Evolutionary conservation across 2,888 invertebrate genomes (phyloP).

Genomic region (Acleris cristana): DNA sequence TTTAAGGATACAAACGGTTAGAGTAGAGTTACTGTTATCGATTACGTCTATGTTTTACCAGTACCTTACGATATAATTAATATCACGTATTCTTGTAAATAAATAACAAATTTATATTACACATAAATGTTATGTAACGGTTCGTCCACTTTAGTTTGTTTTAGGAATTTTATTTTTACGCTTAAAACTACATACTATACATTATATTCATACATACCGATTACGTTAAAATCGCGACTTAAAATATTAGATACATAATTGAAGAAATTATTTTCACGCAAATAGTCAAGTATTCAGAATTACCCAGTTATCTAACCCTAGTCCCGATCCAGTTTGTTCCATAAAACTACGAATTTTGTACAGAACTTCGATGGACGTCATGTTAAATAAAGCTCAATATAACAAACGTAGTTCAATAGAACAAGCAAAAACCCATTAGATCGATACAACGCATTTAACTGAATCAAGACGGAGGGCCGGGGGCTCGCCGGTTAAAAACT

Average conservation of each 20-base stretch:
- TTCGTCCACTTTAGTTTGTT: slow-evolving; percentile 11
- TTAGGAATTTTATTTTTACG: slow-evolving; percentile 20
- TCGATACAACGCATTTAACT: too few relatives aligned
- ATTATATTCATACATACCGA: slow-evolving; percentile 22
- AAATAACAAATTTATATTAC: slow-evolving; percentile 36
- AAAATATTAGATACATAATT: slow-evolving; percentile 5
- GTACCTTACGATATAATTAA: slow-evolving; percentile 35
- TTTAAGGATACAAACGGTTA: slow-evolving; percentile 17
- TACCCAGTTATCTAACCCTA: not conserved
- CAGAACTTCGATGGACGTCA: too few relatives aligned
- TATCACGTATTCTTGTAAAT: slow-evolving; percentile 38
- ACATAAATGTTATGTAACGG: slow-evolving; percentile 25
- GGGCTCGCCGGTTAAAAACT: too few relatives aligned
- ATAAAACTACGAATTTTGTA: not conserved
- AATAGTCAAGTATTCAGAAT: slow-evolving; percentile 4
- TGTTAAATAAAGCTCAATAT: too few relatives aligned
- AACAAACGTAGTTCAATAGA: too few relatives aligned
- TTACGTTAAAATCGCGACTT: slow-evolving; percentile 21
- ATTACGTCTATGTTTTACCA: slow-evolving; percentile 21
- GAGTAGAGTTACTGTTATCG: slow-evolving; percentile 14
- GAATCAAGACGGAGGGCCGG: too few relatives aligned
- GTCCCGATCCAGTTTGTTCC: not conserved
- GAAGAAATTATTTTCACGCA: slow-evolving; percentile 26
- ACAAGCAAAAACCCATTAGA: too few relatives aligned
- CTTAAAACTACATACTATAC: slow-evolving; percentile 21